Base-by-base conservation (phyloP, 1,140 invertebrate species). In the Gryllus bimaculatus region DNA sequence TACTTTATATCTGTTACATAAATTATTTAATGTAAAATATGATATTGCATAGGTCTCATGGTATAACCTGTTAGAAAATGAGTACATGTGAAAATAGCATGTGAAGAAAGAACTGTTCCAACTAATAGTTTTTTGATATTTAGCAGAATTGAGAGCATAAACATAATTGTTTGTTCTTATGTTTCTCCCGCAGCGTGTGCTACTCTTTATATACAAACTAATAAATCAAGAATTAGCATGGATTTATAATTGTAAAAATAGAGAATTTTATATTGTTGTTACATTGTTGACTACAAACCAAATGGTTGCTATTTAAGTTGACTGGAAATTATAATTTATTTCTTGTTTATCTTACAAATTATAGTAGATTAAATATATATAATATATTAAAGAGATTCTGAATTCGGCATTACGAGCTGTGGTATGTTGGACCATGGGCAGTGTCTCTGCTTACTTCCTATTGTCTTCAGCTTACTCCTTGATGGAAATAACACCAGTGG, bases 1-100 rank as follows among this genome's bases (percentile, higher is more conserved):
- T 77, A 77, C 76, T 77, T 77, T 77, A 76, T 54, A 77, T 48
- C 48, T 54, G 21, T 77, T 77, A 54, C 20, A 77, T 77, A 77
- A 77, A 54, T 47, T 77, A 77, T 77, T 20, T 77, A 48, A 48
- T 48, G 48, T 77, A 77, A 49, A 75, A 77, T 48, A 77, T 77
- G 54, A 75, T 21, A 26, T 13, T 75, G 74, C 47, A 75, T 47
- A 18, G 26, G n/a, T 74, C 26, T 47, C 10, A 47, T 78, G 26
- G 15, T 66, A 49, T 26, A 66, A 74, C 48, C 47, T n/a, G 26
- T 8, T 66, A 78, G 77, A 48, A 78, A 39, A 48, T 54, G n/a
- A 21, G 73, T 78, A 74, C 10, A 74, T 78, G 47, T 78, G 78
- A 73, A 73, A 47, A 20, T 66, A 78, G 18, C 20, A 66, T 66